These are phyloP conservation scores for Teinopalpus imperialis DNA, from an alignment of 2,888 invertebrate genomes.

Conservation along the genomic window DNA sequence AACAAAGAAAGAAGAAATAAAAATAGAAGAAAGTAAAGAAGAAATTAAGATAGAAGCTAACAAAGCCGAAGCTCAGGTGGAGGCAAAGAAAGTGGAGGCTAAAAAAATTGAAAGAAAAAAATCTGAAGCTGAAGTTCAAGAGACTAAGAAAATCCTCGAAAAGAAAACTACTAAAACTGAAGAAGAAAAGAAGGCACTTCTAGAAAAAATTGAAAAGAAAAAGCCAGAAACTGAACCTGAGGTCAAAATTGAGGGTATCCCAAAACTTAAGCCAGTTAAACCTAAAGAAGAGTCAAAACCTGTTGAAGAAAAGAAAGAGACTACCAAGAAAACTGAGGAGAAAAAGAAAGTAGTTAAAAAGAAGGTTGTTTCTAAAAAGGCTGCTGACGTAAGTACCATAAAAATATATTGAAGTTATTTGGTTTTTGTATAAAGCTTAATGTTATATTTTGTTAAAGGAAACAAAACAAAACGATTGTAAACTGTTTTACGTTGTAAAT, in stretches of 20 bases:
- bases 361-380: slow-evolving; percentile 73
- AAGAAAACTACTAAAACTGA: slow-evolving; percentile 75
- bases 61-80: slow-evolving; percentile 50
- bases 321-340: slow-evolving; percentile 57
- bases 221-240: slow-evolving; percentile 68
- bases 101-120: slow-evolving; percentile 63
- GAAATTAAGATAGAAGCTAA: slow-evolving; percentile 51
- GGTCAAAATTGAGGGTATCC: slow-evolving; percentile 83
- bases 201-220: slow-evolving; percentile 78
- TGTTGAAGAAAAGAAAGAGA: slow-evolving; percentile 67
- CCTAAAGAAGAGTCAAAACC: slow-evolving; percentile 73
- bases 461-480: slow-evolving; percentile 10
- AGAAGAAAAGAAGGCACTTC: slow-evolving; percentile 73
- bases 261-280: slow-evolving; percentile 81
- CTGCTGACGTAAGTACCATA: slow-evolving; percentile 70
- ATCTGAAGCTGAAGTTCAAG: slow-evolving; percentile 60
- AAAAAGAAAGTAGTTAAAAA: slow-evolving; percentile 73
- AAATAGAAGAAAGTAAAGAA: slow-evolving; percentile 47
- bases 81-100: slow-evolving; percentile 57
- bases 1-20: slow-evolving; percentile 63
- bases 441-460: slow-evolving; percentile 14
- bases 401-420: too few species aligned
- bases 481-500: slow-evolving; percentile 16
- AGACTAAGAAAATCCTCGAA: slow-evolving; percentile 68
- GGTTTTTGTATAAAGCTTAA: slow-evolving; percentile 48